phyloP scores from a whole-genome alignment of 2,113 vertebrate species.

The Poeciliopsis retropinna region DNA sequence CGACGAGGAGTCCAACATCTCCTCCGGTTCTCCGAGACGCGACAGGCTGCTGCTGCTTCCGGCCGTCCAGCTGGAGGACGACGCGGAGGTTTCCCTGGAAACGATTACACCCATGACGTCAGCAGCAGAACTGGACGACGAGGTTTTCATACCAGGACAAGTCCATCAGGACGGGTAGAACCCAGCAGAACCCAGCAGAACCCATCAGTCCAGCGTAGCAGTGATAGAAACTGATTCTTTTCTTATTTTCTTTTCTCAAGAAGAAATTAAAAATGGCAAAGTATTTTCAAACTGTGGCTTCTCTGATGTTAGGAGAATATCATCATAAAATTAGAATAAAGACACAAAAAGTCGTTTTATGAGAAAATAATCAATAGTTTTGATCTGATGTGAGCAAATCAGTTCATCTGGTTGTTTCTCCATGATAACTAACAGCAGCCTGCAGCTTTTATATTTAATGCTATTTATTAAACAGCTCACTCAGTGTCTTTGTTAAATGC shows the following conservation, averaged over 20 bases:
- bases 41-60: slow-evolving; percentile 56
- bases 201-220: neutral
- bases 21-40: slow-evolving; percentile 53
- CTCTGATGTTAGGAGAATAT: too few relatives aligned
- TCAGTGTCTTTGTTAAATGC: neutral
- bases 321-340: too few relatives aligned
- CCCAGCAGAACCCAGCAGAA: neutral
- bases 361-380: too few relatives aligned
- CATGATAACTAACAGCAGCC: too few relatives aligned
- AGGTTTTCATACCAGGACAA: slow-evolving; percentile 59
- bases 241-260: too few relatives aligned
- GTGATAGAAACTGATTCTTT: too few relatives aligned
- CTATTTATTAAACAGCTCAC: neutral
- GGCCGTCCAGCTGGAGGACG: slow-evolving; percentile 66
- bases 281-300: too few relatives aligned
- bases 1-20: slow-evolving; percentile 69
- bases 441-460: neutral
- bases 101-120: slow-evolving; percentile 65
- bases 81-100: slow-evolving; percentile 75
- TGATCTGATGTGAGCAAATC: too few relatives aligned
- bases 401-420: too few relatives aligned
- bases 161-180: slow-evolving; percentile 36
- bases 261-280: too few relatives aligned
- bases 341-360: too few relatives aligned
- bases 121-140: slow-evolving; percentile 45